These are phyloP conservation scores for Drosophila borealis DNA, from an alignment of 2,888 invertebrate genomes.

Conservation along the genomic window DNA sequence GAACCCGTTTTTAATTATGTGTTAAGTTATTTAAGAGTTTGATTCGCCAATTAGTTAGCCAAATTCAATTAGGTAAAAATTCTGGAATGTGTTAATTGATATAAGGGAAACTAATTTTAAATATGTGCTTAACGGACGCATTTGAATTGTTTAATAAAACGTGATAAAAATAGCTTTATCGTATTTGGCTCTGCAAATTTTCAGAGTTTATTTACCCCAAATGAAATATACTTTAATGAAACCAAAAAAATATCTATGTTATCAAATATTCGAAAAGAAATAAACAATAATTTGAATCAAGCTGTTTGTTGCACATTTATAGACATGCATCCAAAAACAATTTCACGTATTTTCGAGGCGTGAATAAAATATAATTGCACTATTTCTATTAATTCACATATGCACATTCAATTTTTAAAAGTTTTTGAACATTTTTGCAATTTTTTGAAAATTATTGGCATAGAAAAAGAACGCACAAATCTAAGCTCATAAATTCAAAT, in stretches of 20 bases:
- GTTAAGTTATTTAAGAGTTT: slow-evolving; percentile 67
- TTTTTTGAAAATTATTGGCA: not conserved
- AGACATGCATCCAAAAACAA: not conserved
- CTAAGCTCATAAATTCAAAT: not conserved
- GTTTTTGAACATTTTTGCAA: not conserved
- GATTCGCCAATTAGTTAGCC: slow-evolving; percentile 56
- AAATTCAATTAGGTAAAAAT: slow-evolving; percentile 31
- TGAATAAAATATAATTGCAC: not conserved
- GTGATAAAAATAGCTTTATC: slow-evolving; percentile 10
- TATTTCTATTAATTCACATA: not conserved
- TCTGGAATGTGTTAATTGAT: slow-evolving; percentile 32
- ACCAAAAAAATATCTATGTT: too few relatives aligned
- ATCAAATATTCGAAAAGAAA: too few relatives aligned
- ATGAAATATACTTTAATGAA: too few relatives aligned
- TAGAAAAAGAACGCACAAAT: not conserved
- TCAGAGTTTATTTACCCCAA: slow-evolving; percentile 2
- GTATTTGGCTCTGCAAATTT: slow-evolving; percentile 4
- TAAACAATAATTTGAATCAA: not conserved
- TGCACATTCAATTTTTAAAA: not conserved
- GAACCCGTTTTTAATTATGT: slow-evolving; percentile 69
- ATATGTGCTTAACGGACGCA: not conserved
- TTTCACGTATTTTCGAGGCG: not conserved
- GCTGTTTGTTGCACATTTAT: not conserved
- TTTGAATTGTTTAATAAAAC: slow-evolving; percentile 1
- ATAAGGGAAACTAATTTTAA: slow-evolving; percentile 6